Conservation (phyloP, 2,888 invertebrate species). For the Cosmopolites sordidus region DNA sequence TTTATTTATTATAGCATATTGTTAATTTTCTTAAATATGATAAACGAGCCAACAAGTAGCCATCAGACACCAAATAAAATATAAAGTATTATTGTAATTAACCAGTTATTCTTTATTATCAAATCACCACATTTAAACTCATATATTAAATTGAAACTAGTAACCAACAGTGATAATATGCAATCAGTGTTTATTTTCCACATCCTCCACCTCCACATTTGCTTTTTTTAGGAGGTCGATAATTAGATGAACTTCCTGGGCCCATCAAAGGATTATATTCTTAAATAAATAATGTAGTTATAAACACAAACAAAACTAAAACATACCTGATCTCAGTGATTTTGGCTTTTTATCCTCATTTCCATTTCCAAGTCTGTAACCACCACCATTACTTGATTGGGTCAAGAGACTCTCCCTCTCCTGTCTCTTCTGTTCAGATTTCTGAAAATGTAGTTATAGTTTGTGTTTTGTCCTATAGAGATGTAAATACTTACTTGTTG, state of each 20-base stretch:
- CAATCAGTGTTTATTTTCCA: too few species aligned
- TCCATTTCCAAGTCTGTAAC: constrained; percentile 36
- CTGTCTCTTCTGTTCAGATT: constrained; percentile 39
- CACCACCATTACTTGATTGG: constrained; percentile 2
- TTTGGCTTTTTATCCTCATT: constrained; percentile 17
- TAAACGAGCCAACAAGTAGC: too few species aligned
- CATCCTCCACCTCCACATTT: constrained; percentile 45
- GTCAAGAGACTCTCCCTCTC: constrained; percentile 28
- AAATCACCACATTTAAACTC: too few species aligned
- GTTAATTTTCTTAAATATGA: too few species aligned
- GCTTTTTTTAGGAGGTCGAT: constrained; percentile 42
- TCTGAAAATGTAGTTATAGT: too few species aligned
- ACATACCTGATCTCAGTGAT: constrained; percentile 33
- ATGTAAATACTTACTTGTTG: constrained; percentile 42
- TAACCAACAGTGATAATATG: too few species aligned
- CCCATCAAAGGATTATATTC: constrained; percentile 47
- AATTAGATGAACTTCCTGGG: constrained; percentile 38
- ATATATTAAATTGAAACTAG: too few species aligned
- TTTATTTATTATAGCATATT: too few species aligned
- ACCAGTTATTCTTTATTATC: too few species aligned
- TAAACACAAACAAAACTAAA: not conserved
- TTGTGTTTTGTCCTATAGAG: too few species aligned
- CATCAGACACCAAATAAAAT: too few species aligned
- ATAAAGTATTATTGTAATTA: too few species aligned
- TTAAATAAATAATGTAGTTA: constrained; percentile 29